Base-by-base conservation (phyloP, 2,797 vertebrate species). In the Hypotaenidia philippensis region DNA sequence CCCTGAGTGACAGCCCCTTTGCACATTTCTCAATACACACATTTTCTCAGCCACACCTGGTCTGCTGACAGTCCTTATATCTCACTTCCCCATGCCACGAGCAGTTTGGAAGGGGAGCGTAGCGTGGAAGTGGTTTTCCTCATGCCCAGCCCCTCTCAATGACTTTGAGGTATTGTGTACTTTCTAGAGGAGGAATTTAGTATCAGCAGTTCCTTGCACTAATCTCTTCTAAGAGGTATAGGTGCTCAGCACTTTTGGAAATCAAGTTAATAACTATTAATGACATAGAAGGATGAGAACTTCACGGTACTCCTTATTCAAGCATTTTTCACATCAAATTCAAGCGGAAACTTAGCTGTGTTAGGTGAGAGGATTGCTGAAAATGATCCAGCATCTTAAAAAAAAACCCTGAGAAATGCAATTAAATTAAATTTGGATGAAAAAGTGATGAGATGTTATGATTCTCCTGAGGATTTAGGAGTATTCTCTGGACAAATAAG, bases 231-330 rank as follows among this genome's bases (percentile, higher is more conserved):
- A 88, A 97, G 91, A 96, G 91, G 80, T 95, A 86, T 69, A 93
- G 95, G 64, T 87, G 66, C 87, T 96, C 94, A 96, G 94, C 94
- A 94, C 66, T 96, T 97, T 84, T 68, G 56, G 83, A 97, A 95
- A 96, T 90, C 88, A 92, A 96, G 71, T 96, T 96, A 96, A 96
- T 95, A 94, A 92, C 89, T 88, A 91, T 88, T 96, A 96, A 94
- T 76, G 91, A 94, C 70, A 88, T 65, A 93, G 91, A 90, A 93
- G 74, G 89, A 92, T 91, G 85, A 89, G 63, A 86, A 89, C 77
- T 91, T 95, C 75, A 38, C 1, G 0, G 29, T 90, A 88, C 29
- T 93, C 94, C 90, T 96, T 94, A 95, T 95, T 97, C 70, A 94
- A 88, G 92, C 94, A 84, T 87, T 94, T 97, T 95, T 94, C n/a